These are phyloP conservation scores for Arenaria interpres DNA, from an alignment of 2,113 vertebrate species.

Conservation along the genomic window DNA sequence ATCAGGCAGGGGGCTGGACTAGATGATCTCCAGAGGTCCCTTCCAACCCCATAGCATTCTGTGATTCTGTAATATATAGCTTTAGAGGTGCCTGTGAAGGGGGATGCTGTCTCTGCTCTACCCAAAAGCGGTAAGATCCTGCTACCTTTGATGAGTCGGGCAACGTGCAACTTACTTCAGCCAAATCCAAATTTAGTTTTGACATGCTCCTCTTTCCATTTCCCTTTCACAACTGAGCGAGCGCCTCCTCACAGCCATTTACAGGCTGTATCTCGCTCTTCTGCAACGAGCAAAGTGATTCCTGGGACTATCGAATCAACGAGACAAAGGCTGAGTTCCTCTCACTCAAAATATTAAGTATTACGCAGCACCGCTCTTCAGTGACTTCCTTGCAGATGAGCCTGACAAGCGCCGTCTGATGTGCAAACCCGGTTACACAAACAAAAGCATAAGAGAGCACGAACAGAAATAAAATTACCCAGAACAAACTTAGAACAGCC, in stretches of 20 bases:
- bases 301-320: background rate
- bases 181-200: background rate
- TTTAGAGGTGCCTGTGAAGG: background rate
- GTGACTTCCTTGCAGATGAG: background rate
- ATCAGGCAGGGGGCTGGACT: too few species aligned
- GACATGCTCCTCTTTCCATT: background rate
- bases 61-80: background rate
- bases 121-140: background rate
- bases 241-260: background rate
- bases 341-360: background rate
- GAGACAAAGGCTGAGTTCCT: background rate
- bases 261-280: background rate
- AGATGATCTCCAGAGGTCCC: too few species aligned
- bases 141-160: background rate
- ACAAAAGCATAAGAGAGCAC: background rate
- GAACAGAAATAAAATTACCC: background rate
- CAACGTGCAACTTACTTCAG: background rate
- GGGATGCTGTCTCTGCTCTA: background rate
- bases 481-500: slow-evolving; percentile 3
- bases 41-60: too few species aligned
- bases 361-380: background rate
- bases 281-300: background rate
- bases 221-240: accelerated
- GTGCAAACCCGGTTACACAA: background rate
- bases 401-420: background rate